These are phyloP conservation scores for Fragariocoptes setiger DNA, from an alignment of 1,140 invertebrate species.

Conservation along the genomic window DNA sequence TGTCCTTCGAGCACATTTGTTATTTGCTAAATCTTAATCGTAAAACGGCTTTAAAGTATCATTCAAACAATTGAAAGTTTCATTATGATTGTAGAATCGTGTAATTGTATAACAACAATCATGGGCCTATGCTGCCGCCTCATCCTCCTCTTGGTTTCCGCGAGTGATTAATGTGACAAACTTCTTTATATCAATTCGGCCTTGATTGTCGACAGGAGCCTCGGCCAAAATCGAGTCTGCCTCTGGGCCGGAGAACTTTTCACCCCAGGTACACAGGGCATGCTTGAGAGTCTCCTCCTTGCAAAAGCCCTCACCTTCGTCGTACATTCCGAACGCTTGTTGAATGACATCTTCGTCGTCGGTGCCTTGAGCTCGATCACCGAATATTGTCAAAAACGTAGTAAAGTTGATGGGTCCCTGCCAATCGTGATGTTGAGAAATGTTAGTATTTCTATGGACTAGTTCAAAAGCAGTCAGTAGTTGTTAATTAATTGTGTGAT, in stretches of 20 bases:
- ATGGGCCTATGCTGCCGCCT: background rate
- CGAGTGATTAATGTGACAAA: background rate
- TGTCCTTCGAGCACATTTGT: too few relatives aligned
- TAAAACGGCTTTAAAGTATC: too few relatives aligned
- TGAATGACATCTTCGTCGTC: conserved; percentile 82
- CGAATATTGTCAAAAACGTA: conserved; percentile 64
- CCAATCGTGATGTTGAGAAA: too few relatives aligned
- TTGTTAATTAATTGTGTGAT: too few relatives aligned
- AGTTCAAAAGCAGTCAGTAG: too few relatives aligned
- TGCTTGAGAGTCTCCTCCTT: conserved; percentile 37
- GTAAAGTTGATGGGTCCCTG: conserved; percentile 88
- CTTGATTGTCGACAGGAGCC: conserved; percentile 12
- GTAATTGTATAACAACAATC: too few relatives aligned
- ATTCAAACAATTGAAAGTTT: too few relatives aligned
- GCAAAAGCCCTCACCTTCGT: conserved; percentile 27
- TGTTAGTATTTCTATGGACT: too few relatives aligned
- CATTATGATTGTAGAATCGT: too few relatives aligned
- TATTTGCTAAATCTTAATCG: too few relatives aligned
- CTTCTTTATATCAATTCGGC: conserved; percentile 11
- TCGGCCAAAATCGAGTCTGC: conserved; percentile 12
- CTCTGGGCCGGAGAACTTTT: conserved; percentile 72
- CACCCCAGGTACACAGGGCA: conserved; percentile 73
- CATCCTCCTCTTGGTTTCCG: background rate
- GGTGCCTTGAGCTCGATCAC: conserved; percentile 44
- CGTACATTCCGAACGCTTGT: conserved; percentile 79